These are phyloP conservation scores for Scomberomorus guttatus DNA, from an alignment of 2,797 vertebrate species.

Conservation along the genomic window DNA sequence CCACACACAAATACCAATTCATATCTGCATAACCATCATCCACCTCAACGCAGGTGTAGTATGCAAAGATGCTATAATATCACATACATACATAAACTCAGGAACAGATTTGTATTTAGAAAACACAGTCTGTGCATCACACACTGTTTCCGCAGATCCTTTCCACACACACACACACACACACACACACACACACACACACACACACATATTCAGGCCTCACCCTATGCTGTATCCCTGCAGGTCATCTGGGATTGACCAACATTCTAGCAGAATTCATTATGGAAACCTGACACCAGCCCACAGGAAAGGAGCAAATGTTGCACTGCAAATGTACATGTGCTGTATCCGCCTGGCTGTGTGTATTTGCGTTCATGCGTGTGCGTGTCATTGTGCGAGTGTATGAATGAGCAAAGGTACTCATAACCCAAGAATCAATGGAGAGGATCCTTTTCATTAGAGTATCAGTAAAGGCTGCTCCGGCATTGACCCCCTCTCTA, in stretches of 20 bases:
- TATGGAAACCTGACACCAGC: constrained; percentile 75
- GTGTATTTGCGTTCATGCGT: background rate
- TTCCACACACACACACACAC: background rate
- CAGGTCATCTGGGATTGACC: constrained; percentile 66
- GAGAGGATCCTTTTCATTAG: constrained; percentile 71
- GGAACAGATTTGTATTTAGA: background rate
- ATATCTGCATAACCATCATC: constrained; percentile 14
- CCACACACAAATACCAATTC: background rate
- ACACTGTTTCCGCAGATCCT: background rate
- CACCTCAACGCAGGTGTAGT: background rate
- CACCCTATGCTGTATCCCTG: constrained; percentile 24
- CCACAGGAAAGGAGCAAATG: constrained; percentile 61
- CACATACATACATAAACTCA: background rate
- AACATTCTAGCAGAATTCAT: constrained; percentile 71
- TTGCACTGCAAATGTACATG: constrained; percentile 48
- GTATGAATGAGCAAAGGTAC: constrained; percentile 42
- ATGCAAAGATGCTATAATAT: no score
- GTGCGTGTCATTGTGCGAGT: constrained; percentile 12
- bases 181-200: constrained; percentile 17
- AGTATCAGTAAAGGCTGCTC: constrained; percentile 41
- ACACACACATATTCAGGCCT: background rate
- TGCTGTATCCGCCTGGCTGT: constrained; percentile 37
- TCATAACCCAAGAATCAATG: constrained; percentile 65
- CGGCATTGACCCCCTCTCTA: constrained; percentile 36
- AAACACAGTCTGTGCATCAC: background rate